Evolutionary conservation across 1,140 invertebrate species (phyloP).

Genomic region (Mylabris phalerata): DNA sequence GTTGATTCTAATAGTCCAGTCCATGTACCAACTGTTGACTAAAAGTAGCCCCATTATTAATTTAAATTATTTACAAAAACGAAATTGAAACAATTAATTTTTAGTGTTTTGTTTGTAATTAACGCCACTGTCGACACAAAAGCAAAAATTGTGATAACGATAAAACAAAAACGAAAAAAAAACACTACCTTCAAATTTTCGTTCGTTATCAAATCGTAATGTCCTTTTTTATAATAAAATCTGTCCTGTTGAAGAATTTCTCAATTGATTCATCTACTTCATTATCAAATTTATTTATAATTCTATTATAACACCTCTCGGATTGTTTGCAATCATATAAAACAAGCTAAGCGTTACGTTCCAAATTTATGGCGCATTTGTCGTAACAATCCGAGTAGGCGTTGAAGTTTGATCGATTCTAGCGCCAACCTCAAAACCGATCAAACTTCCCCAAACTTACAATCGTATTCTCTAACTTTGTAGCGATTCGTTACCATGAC

Average conservation of each 20-base stretch:
- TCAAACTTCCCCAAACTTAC: too few species aligned
- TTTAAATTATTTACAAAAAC: neutral
- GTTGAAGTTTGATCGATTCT: too few species aligned
- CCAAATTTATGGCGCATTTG: too few species aligned
- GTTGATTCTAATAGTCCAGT: conserved; percentile 59
- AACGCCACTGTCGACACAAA: neutral
- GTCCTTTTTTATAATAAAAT: conserved; percentile 9
- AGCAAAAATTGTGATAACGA: neutral
- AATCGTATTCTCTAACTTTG: too few species aligned
- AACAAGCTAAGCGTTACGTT: too few species aligned
- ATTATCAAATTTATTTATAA: too few species aligned
- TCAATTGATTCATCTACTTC: too few species aligned
- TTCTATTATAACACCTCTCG: too few species aligned
- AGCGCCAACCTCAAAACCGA: too few species aligned
- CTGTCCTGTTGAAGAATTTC: neutral
- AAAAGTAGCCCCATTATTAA: neutral
- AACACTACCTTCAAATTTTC: conserved; percentile 10
- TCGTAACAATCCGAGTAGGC: too few species aligned
- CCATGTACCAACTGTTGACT: conserved; percentile 47
- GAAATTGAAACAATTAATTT: neutral
- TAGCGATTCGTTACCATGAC: too few species aligned
- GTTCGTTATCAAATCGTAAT: conserved; percentile 7
- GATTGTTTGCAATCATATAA: too few species aligned
- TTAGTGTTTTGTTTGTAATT: neutral
- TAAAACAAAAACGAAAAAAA: neutral